Evolutionary conservation across 1,140 invertebrate species (phyloP).

Genomic region (Drosophila pandora): DNA sequence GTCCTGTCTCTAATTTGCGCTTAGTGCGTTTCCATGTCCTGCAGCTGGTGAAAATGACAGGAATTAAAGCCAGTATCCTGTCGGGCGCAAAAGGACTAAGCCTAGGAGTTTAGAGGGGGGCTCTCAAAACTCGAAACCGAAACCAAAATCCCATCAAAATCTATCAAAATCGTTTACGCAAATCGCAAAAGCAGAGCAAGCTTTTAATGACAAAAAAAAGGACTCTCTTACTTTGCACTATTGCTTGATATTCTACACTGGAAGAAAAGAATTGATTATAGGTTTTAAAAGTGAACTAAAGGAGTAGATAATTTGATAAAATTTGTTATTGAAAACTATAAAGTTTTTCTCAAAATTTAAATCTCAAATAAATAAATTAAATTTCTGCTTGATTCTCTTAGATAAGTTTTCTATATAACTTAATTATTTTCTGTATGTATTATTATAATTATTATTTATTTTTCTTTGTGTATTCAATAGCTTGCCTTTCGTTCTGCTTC

Average conservation of each 20-base stretch:
- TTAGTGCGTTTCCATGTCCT: conserved; percentile 78
- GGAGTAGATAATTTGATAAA: too few relatives aligned
- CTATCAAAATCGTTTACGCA: conserved; percentile 81
- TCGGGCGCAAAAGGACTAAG: conserved; percentile 21
- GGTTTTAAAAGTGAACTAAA: not conserved
- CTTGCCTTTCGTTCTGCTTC: conserved; percentile 21
- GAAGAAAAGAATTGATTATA: not conserved
- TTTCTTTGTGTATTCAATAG: not conserved
- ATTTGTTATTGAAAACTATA: too few relatives aligned
- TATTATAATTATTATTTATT: not conserved
- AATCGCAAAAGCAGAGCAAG: conserved; percentile 54
- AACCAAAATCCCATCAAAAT: conserved; percentile 73
- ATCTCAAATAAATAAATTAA: too few relatives aligned
- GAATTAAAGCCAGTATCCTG: conserved; percentile 58
- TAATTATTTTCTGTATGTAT: not conserved
- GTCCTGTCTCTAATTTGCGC: conserved; percentile 61
- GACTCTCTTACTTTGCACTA: conserved; percentile 10
- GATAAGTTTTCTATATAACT: not conserved
- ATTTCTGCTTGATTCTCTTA: too few relatives aligned
- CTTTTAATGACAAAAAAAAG: conserved; percentile 22
- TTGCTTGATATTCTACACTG: conserved; percentile 2
- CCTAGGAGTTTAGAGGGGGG: not conserved
- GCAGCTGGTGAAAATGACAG: conserved; percentile 40
- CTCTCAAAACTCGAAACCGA: conserved; percentile 13
- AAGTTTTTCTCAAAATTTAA: too few relatives aligned